Conservation (phyloP, 2,797 vertebrate species). For the Artibeus lituratus region DNA sequence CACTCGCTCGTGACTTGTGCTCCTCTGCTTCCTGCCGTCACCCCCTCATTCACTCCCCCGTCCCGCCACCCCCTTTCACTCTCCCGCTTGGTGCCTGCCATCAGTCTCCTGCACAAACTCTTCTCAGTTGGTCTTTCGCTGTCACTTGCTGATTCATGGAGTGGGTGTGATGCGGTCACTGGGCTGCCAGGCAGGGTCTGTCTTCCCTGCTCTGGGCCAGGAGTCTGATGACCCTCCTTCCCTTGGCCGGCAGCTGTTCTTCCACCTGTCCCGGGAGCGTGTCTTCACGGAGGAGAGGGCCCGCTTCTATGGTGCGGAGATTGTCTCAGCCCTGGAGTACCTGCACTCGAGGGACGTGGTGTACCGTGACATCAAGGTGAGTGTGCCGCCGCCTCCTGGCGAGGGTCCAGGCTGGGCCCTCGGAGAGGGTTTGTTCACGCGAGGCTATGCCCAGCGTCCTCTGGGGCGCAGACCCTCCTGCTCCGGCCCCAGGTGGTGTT, state of each 20-base stretch:
- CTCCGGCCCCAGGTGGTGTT: background rate
- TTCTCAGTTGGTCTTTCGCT: background rate
- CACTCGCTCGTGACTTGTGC: background rate
- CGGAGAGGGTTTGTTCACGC: background rate
- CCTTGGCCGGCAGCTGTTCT: slow-evolving; percentile 85
- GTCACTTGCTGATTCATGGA: background rate
- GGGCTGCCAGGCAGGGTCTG: background rate
- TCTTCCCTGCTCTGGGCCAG: background rate
- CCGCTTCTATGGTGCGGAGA: slow-evolving; percentile 95
- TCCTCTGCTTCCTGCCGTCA: background rate
- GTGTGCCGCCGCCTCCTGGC: accelerated
- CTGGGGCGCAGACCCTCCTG: accelerated
- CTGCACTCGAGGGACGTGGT: slow-evolving; percentile 95
- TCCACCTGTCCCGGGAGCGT: slow-evolving; percentile 94
- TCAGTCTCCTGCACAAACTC: accelerated
- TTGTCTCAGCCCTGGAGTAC: slow-evolving; percentile 95
- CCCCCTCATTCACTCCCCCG: background rate
- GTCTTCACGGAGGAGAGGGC: slow-evolving; percentile 95
- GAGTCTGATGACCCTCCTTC: background rate
- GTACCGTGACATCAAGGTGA: slow-evolving; percentile 96
- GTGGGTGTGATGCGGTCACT: background rate
- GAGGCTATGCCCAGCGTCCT: no score
- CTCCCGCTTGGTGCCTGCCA: accelerated
- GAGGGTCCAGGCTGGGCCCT: background rate
- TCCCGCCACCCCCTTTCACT: accelerated